Conservation (phyloP, 2,888 invertebrate species). For the Oscheius sp. region DNA sequence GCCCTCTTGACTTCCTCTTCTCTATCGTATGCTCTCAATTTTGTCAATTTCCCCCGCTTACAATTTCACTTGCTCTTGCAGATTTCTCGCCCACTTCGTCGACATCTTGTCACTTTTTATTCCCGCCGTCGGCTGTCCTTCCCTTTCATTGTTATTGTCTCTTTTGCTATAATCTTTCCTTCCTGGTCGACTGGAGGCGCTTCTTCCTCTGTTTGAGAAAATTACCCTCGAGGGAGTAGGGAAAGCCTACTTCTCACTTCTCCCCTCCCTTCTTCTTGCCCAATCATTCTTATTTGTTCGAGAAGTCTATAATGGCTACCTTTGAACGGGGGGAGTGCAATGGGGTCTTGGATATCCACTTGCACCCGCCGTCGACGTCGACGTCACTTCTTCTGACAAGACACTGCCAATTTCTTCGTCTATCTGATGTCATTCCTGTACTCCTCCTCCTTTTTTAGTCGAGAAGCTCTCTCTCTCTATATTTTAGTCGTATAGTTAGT, state of each 20-base stretch:
- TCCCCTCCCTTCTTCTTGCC: background rate
- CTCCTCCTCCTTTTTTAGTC: background rate
- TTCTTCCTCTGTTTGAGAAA: constrained; percentile 5
- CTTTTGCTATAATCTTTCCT: constrained; percentile 4
- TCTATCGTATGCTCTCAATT: constrained; percentile 7
- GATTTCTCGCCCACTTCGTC: too few species aligned
- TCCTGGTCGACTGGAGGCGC: background rate
- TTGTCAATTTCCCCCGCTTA: constrained; percentile 1
- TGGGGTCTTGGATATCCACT: too few species aligned
- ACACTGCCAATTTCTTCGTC: too few species aligned
- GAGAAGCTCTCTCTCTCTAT: too few species aligned
- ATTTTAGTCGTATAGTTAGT: background rate
- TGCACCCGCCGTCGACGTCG: too few species aligned
- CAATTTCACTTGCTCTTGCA: background rate
- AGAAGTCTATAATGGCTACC: too few species aligned
- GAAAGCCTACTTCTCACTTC: constrained; percentile 1
- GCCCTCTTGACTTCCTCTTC: constrained; percentile 6
- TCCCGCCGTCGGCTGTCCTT: background rate
- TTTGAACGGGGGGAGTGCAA: too few species aligned
- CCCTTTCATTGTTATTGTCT: constrained; percentile 24
- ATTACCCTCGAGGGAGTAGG: too few species aligned
- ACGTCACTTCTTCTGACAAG: too few species aligned
- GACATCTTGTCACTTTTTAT: too few species aligned
- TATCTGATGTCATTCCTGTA: background rate
- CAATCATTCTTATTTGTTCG: background rate